Conservation (phyloP, 2,888 invertebrate species). For the Scotopteryx bipunctaria region DNA sequence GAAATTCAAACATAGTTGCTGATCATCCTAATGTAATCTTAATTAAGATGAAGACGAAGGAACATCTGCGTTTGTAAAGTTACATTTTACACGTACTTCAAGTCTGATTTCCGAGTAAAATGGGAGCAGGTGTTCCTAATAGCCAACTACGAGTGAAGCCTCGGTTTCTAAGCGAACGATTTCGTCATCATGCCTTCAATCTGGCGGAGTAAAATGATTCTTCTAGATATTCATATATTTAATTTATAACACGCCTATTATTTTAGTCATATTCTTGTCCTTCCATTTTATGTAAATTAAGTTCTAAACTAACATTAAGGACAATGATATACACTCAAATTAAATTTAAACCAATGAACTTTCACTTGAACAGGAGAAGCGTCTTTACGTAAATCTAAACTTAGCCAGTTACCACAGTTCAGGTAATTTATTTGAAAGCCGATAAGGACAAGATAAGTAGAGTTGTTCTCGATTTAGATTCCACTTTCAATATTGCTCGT, state of each 20-base stretch:
- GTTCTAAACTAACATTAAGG: background rate
- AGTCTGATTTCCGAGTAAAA: conserved; percentile 16
- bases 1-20: no score
- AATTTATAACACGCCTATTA: no score
- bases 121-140: conserved; percentile 29
- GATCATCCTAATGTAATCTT: background rate
- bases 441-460: conserved; percentile 18
- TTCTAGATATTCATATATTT: no score
- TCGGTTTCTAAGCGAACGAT: background rate
- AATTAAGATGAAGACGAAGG: background rate
- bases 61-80: background rate
- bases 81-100: background rate
- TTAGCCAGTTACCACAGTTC: conserved; percentile 18
- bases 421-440: conserved; percentile 20
- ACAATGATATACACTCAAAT: background rate
- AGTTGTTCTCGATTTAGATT: conserved; percentile 9
- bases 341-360: conserved; percentile 9
- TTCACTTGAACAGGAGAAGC: conserved; percentile 2
- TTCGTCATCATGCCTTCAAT: no score
- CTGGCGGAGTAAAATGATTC: no score
- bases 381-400: conserved; percentile 10
- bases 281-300: background rate
- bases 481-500: conserved; percentile 5
- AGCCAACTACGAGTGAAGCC: conserved; percentile 7
- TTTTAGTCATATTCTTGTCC: no score